phyloP scores from a whole-genome alignment of 2,888 invertebrate genomes.

The Amiota communis region DNA sequence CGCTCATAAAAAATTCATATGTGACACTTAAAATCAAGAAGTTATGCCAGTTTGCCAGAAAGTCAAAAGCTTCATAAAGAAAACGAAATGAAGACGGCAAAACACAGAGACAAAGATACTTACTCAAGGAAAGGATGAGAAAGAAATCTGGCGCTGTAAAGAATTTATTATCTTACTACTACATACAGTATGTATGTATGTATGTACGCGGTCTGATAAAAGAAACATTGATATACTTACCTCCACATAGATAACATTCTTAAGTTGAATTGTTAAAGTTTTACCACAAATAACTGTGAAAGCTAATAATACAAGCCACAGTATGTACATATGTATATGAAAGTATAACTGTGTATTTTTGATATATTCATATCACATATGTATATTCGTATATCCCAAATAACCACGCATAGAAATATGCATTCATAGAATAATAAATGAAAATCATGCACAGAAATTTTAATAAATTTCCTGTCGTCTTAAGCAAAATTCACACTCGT shows the following conservation, averaged over 20 bases:
- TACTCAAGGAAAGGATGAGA: too few species aligned
- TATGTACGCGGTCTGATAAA: background rate
- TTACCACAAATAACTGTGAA: slow-evolving; percentile 9
- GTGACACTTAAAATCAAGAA: slow-evolving; percentile 7
- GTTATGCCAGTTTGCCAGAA: background rate
- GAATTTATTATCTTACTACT: too few species aligned
- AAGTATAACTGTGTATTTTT: too few species aligned
- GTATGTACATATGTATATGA: background rate
- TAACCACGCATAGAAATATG: slow-evolving; percentile 29
- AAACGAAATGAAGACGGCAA: too few species aligned
- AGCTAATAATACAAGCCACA: background rate
- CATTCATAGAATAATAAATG: slow-evolving; percentile 72
- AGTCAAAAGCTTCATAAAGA: too few species aligned
- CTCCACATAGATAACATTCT: slow-evolving; percentile 1
- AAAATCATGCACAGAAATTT: slow-evolving; percentile 73
- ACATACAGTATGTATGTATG: background rate
- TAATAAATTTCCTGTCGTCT: slow-evolving; percentile 58
- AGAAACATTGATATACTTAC: background rate
- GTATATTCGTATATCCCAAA: background rate
- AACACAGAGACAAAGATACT: too few species aligned
- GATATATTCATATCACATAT: too few species aligned
- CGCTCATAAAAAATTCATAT: slow-evolving; percentile 22
- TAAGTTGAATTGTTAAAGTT: slow-evolving; percentile 27
- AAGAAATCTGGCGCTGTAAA: too few species aligned
- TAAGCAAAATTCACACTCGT: too few species aligned